These are phyloP conservation scores for Trichopria drosophilae DNA, from an alignment of 2,888 invertebrate species.

Conservation along the genomic window DNA sequence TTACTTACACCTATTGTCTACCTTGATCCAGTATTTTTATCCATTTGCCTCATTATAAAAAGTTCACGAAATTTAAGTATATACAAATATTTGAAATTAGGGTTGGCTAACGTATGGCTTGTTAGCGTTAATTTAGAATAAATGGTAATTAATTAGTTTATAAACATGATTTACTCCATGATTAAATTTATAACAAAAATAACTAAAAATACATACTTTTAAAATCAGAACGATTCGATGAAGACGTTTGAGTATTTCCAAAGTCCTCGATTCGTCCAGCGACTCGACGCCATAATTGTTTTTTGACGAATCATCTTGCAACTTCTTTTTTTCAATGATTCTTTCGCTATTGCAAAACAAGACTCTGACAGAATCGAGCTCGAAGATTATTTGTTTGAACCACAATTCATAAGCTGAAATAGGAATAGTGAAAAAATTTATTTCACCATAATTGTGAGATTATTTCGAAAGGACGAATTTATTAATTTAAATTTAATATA, in stretches of 20 bases:
- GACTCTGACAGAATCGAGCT: conserved; percentile 87
- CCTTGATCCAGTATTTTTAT: too few relatives aligned
- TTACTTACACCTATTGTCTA: too few relatives aligned
- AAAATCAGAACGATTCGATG: conserved; percentile 90
- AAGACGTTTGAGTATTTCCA: conserved; percentile 89
- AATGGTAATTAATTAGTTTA: too few relatives aligned
- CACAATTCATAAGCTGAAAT: conserved; percentile 93
- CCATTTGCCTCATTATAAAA: too few relatives aligned
- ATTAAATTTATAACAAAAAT: background rate
- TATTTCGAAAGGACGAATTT: background rate
- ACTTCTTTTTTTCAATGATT: conserved; percentile 49
- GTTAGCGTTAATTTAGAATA: too few relatives aligned
- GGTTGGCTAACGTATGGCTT: too few relatives aligned
- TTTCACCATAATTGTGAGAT: background rate
- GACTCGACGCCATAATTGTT: conserved; percentile 57
- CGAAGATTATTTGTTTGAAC: conserved; percentile 99
- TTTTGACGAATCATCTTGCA: conserved; percentile 10
- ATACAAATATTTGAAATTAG: too few relatives aligned
- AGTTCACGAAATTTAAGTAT: too few relatives aligned
- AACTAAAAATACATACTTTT: conserved; percentile 65
- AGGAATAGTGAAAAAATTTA: background rate
- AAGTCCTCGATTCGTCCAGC: conserved; percentile 87
- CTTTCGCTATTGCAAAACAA: conserved; percentile 66
- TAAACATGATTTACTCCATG: background rate
- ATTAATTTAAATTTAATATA: conserved; percentile 51